Evolutionary conservation across 2,113 vertebrate genomes (phyloP).

Genomic region (Elephas maximus): DNA sequence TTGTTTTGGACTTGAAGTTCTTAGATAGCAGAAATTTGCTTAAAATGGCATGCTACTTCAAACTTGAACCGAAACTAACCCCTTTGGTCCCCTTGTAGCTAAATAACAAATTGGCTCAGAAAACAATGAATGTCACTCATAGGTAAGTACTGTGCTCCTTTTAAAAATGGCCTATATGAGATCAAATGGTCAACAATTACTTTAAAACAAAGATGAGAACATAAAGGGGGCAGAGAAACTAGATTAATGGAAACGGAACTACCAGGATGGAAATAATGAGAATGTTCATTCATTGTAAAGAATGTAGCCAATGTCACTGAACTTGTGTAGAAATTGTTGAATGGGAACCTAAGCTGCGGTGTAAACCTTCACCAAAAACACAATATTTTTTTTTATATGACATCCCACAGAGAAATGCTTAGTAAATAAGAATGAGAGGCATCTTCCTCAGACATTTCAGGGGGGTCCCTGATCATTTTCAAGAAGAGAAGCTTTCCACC

Average conservation of each 20-base stretch:
- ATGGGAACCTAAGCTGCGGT: not conserved
- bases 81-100: no score
- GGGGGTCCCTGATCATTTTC: not conserved
- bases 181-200: not conserved
- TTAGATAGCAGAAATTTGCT: not conserved
- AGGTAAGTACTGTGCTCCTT: not conserved
- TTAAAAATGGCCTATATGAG: not conserved
- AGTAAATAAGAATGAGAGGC: not conserved
- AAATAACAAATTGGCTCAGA: no score
- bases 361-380: not conserved
- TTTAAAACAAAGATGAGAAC: not conserved
- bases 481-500: not conserved
- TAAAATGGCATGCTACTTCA: not conserved
- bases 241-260: not conserved
- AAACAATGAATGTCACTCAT: no score
- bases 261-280: not conserved
- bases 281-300: not conserved
- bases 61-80: no score
- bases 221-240: not conserved
- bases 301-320: not conserved
- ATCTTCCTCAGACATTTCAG: slow-evolving; percentile 8
- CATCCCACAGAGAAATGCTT: not conserved
- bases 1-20: not conserved
- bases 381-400: not conserved
- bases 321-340: not conserved